Conservation (phyloP, 2,113 vertebrate species). For the Uria aalge region DNA sequence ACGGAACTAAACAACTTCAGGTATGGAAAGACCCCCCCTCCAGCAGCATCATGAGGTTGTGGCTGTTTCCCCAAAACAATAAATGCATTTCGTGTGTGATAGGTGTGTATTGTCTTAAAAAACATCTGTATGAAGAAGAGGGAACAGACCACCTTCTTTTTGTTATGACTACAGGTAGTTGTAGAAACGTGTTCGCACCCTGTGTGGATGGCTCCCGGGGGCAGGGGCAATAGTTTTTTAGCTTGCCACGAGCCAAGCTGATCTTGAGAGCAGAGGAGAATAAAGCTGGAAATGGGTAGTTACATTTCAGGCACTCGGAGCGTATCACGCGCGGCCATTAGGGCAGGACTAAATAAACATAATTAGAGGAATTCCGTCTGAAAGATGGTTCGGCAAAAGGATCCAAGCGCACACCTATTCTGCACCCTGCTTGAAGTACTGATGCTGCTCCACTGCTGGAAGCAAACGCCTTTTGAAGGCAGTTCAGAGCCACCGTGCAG, state of each 20-base stretch:
- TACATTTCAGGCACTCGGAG: background rate
- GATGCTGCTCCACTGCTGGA: background rate
- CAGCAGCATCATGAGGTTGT: background rate
- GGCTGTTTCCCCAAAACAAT: background rate
- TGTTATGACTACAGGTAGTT: background rate
- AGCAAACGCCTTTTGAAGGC: slow-evolving; percentile 56
- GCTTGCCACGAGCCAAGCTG: background rate
- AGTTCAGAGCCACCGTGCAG: slow-evolving; percentile 48
- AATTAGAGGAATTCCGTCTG: slow-evolving; percentile 18
- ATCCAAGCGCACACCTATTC: background rate
- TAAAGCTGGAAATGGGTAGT: background rate
- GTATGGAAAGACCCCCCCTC: background rate
- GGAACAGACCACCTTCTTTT: background rate
- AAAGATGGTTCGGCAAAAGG: background rate
- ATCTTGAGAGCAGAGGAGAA: background rate
- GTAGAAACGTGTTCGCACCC: background rate
- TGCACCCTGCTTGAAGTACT: slow-evolving; percentile 20
- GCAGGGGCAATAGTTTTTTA: background rate
- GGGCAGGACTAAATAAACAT: slow-evolving; percentile 40
- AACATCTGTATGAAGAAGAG: background rate
- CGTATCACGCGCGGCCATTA: background rate
- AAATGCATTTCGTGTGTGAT: background rate
- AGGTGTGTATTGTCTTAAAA: background rate
- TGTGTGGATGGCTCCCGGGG: background rate
- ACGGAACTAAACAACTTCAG: background rate